Evolutionary conservation across 2,888 invertebrate species (phyloP), one percentile per base, ranked within the genome.

Genomic region (Muschampia plurimacula): DNA sequence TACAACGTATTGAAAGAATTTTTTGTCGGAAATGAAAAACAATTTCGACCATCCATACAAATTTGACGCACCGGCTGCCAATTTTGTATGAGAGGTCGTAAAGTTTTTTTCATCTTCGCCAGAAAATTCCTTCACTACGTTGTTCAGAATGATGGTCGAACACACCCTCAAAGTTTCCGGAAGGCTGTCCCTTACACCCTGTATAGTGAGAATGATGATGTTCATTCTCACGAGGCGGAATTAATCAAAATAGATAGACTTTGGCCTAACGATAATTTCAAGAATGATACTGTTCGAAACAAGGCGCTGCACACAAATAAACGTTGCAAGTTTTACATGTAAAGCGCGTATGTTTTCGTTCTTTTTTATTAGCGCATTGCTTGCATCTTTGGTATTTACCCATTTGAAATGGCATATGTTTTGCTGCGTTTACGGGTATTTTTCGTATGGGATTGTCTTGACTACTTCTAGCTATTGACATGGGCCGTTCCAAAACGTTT

Each of bases 351-450:
- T 59, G 28, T 32, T 28, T 32, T 32, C 59, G 59, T 59, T 59
- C 32, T 59, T 32, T 59, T 59, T 59, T 59, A 32, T 28, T 32
- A 32, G 59, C 59, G 59, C 59, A 59, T 32, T 32, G 28, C 32
- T 59, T 59, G 59, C 59, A 59, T 59, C 59, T 28, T 32, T 59
- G 59, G 32, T 32, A 32, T 59, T 59, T 59, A 32, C 59, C 59
- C 32, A 59, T 62, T 62, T 67, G 79, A 62, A 59, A 28, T 32
- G 59, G 59, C 28, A 59, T 32, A 59, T 59, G 59, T 60, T 68
- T 60, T 68, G 36, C 46, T 46, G 13, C 68, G 46, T 46, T 68
- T 46, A 67, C 67, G 55, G 28, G 59, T 59, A 59, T 69, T 69
- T 69, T 41, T 59, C 59, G 49, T 39, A 69, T 44, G 60, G 73